These are phyloP conservation scores for Andrena dorsata DNA, from an alignment of 2,888 invertebrate genomes.

Conservation along the genomic window DNA sequence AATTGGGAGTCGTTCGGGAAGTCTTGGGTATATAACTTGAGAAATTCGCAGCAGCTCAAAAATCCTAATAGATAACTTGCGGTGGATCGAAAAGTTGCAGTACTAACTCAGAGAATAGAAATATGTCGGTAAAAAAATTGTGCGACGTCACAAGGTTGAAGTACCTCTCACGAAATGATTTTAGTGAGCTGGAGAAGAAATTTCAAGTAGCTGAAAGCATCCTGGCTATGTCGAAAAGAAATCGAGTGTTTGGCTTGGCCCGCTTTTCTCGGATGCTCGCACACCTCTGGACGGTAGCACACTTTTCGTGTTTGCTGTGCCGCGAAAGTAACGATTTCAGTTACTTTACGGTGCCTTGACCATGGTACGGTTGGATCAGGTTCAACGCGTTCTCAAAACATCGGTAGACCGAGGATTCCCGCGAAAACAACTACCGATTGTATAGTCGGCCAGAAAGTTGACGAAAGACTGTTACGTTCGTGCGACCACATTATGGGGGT, in stretches of 20 bases:
- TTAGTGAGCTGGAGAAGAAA: no score
- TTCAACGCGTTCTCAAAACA: conserved; percentile 36
- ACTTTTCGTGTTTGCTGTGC: conserved; percentile 41
- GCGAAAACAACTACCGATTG: background rate
- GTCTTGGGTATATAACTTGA: background rate
- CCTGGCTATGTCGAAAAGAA: conserved; percentile 1
- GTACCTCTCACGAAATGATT: no score
- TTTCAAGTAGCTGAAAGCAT: no score
- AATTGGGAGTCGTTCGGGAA: background rate
- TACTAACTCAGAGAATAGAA: background rate
- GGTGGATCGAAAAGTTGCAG: background rate
- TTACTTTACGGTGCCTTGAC: conserved; percentile 53
- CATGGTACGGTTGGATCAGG: conserved; percentile 49
- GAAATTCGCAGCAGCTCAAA: background rate
- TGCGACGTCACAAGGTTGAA: no score
- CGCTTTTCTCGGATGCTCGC: background rate
- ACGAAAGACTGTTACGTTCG: no score
- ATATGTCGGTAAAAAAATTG: background rate
- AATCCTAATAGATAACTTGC: background rate
- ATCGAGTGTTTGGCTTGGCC: background rate
- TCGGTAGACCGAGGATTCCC: conserved; percentile 5
- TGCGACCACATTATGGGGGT: no score
- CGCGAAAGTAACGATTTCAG: conserved; percentile 50
- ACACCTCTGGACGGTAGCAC: conserved; percentile 17
- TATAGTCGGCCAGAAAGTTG: no score